Base-by-base conservation (phyloP, 1,140 invertebrate species). In the Delia radicum region DNA sequence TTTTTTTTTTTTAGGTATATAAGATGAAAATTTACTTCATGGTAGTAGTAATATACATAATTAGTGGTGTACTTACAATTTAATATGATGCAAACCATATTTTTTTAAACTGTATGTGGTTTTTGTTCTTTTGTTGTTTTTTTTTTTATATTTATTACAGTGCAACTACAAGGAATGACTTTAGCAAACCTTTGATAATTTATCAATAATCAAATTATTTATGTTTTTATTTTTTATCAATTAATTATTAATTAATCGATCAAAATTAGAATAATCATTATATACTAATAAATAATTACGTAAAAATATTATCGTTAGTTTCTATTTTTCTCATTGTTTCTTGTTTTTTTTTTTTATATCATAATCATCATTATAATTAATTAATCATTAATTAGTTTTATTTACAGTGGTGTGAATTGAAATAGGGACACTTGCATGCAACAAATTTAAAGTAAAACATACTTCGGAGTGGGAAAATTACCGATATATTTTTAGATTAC, bases 121-220 rank as follows among this genome's bases (percentile, higher is more conserved):
- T 55, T 21, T 55, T n/a, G 18, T 55, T 28, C 62, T 65, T 27
- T 67, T 31, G 63, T 67, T 31, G 63, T 67, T 31, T 67, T 27
- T 31, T 67, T 12, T 26, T 73, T 46, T 55, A 46, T 55, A 42
- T 81, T 83, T 80, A 80, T 82, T 82, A 81, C 81, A 83, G 80
- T 81, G 80, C 80, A 81, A 78, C 79, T 84, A 79, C 80, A 84
- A 82, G 82, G 82, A 84, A 84, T 84, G 82, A 81, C 81, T 80
- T 75, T 79, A 83, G 82, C 79, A 82, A 81, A 78, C 74, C 80
- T 79, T 83, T 83, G 77, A 55, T 15, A 78, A 80, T 67, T 27
- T 82, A 79, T 79, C 79, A 80, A 80, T 81, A 76, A 77, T 82
- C 75, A 78, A 80, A 77, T 82, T 78, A 81, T 82, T 78, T 79